phyloP scores from a whole-genome alignment of 2,888 invertebrate species.

The Teleiodes luculella region DNA sequence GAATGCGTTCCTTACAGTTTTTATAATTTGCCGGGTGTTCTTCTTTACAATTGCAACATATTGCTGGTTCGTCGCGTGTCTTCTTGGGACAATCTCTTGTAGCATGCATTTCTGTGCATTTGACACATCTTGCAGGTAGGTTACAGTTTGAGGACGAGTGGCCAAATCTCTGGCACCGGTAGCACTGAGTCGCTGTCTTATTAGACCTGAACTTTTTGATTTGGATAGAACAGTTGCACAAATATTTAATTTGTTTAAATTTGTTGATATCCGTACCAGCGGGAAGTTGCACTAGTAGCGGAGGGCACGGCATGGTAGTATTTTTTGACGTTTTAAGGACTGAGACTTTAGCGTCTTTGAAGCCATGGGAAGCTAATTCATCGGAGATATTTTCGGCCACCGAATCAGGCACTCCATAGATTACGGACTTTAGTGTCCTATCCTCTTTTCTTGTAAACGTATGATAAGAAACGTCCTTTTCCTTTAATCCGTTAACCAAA shows the following conservation, averaged over 20 bases:
- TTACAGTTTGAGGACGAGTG: neutral
- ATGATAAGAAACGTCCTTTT: neutral
- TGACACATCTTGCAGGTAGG: neutral
- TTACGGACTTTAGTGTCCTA: neutral
- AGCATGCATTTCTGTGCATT: neutral
- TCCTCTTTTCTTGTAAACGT: neutral
- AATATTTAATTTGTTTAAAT: neutral
- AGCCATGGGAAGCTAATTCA: neutral
- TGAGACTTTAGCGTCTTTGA: neutral
- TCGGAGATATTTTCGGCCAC: neutral
- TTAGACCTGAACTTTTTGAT: neutral
- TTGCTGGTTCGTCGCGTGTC: neutral
- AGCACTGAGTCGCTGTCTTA: neutral
- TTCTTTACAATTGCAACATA: neutral
- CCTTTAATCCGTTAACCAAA: neutral
- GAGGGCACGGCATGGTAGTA: neutral
- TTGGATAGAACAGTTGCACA: neutral
- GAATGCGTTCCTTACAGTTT: neutral
- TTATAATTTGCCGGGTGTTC: neutral
- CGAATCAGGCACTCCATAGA: neutral
- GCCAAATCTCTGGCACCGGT: neutral
- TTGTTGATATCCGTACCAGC: neutral
- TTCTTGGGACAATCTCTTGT: neutral
- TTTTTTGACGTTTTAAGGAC: neutral
- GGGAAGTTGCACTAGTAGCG: neutral